phyloP scores from a whole-genome alignment of 2,888 invertebrate genomes.

The Podabrus alpinus region DNA sequence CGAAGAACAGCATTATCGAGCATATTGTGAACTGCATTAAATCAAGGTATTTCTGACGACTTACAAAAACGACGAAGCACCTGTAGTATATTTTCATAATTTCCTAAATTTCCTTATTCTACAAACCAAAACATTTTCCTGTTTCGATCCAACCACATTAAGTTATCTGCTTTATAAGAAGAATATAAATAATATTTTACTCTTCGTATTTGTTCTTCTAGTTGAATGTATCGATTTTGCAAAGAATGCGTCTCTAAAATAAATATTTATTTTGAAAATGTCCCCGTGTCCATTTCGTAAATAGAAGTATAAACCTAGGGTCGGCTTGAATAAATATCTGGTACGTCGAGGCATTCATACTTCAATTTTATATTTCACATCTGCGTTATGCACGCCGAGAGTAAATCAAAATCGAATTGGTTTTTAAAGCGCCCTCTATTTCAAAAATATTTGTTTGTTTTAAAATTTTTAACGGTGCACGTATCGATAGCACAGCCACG shows the following conservation, averaged over 20 bases:
- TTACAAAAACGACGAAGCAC: too few species aligned
- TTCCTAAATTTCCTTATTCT: too few species aligned
- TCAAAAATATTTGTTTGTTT: too few species aligned
- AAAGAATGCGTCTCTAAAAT: slow-evolving; percentile 38
- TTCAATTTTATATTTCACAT: slow-evolving; percentile 7
- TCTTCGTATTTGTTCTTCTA: neutral
- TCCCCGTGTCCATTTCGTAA: slow-evolving; percentile 52
- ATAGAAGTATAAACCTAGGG: slow-evolving; percentile 46
- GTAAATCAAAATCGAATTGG: neutral
- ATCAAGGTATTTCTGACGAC: too few species aligned
- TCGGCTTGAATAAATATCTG: slow-evolving; percentile 49
- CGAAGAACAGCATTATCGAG: too few species aligned
- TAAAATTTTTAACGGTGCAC: too few species aligned
- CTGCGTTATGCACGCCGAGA: slow-evolving; percentile 12
- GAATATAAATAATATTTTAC: neutral
- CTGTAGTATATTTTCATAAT: too few species aligned
- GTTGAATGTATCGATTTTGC: slow-evolving; percentile 24
- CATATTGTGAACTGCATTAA: too few species aligned
- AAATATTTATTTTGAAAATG: slow-evolving; percentile 57
- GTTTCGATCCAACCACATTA: too few species aligned
- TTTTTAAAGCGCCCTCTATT: neutral
- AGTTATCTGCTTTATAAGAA: neutral
- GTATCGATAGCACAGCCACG: neutral
- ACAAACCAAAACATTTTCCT: too few species aligned
- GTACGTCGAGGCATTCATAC: slow-evolving; percentile 30